phyloP scores from a whole-genome alignment of 2,797 vertebrate genomes.

The Delichon dasypus region DNA sequence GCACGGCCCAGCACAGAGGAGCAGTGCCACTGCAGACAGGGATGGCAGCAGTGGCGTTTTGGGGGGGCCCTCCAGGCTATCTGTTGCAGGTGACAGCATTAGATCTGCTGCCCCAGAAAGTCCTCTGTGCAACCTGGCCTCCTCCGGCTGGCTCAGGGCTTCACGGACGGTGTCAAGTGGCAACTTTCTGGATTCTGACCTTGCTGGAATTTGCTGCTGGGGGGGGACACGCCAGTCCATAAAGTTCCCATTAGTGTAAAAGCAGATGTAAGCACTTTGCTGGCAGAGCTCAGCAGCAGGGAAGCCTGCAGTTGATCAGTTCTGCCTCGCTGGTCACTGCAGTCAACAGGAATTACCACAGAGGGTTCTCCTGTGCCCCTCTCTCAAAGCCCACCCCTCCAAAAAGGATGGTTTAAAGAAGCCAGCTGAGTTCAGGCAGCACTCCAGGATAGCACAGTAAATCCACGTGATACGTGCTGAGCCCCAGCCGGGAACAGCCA shows the following conservation, averaged over 20 bases:
- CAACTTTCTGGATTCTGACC: constrained; percentile 55
- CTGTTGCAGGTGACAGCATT: background rate
- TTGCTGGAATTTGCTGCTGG: constrained; percentile 44
- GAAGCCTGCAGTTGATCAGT: constrained; percentile 65
- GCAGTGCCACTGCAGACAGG: background rate
- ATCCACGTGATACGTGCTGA: background rate
- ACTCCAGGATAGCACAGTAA: background rate
- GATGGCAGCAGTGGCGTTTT: background rate
- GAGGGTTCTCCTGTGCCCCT: constrained; percentile 25
- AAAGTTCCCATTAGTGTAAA: constrained; percentile 57
- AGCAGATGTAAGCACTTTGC: constrained; percentile 64
- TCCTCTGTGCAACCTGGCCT: constrained; percentile 7
- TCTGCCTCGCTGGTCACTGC: constrained; percentile 61
- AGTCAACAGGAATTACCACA: constrained; percentile 58
- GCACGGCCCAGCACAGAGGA: accelerated
- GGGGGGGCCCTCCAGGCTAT: background rate
- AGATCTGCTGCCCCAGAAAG: constrained; percentile 33
- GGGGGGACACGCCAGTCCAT: constrained; percentile 29
- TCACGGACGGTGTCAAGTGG: constrained; percentile 37
- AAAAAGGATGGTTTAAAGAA: constrained; percentile 21
- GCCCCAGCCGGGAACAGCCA: background rate
- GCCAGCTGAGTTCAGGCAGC: constrained; percentile 15
- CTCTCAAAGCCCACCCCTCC: constrained; percentile 1
- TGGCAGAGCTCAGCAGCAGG: constrained; percentile 55
- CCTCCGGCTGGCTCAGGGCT: background rate